Evolutionary conservation across 2,888 invertebrate species (phyloP), one percentile per base, ranked within the genome.

Genomic region (Chironomus riparius): DNA sequence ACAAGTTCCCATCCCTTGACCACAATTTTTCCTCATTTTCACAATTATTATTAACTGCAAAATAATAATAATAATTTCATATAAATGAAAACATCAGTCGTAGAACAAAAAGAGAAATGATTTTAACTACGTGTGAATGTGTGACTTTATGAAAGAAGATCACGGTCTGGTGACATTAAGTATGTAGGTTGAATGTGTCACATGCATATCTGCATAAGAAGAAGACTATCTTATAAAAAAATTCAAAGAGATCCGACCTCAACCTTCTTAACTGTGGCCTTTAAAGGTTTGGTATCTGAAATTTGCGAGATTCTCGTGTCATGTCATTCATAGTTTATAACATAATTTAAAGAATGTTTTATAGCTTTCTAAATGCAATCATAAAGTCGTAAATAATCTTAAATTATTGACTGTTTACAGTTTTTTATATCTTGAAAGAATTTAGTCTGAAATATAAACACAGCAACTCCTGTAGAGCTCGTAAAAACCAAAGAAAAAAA

Each of bases 331-430:
- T 38, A 38, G 38, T 38, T 38, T 38, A 38, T 38, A 38, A 38
- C 38, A 38, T 38, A 38, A 38, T 38, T 38, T 38, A 38, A 38
- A 38, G 38, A 38, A 72, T 24, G 4, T 72, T 72, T 72, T 38
- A 72, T 61, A 7, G 18, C 12, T 72, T 62, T 72, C 72, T 62
- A 72, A 62, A 21, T 28, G 72, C 62, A 62, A 72, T 72, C 72
- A 47, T 47, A 28, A 7, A 18, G 4, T 21, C 62, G 21, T 72
- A 72, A 72, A 72, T 62, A 56, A 38, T 72, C 47, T 22, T 28
- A 22, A 72, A 61, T 15, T 72, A 72, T 72, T 22, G 72, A 72
- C 47, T 61, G 62, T 72, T 72, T 72, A 65, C 65, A 65, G 56
- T 56, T 56, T 7, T 38, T 38, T 38, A 38, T 38, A 38, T 38